These are phyloP conservation scores for Atethmia centrago DNA, from an alignment of 2,888 invertebrate species.

Conservation along the genomic window DNA sequence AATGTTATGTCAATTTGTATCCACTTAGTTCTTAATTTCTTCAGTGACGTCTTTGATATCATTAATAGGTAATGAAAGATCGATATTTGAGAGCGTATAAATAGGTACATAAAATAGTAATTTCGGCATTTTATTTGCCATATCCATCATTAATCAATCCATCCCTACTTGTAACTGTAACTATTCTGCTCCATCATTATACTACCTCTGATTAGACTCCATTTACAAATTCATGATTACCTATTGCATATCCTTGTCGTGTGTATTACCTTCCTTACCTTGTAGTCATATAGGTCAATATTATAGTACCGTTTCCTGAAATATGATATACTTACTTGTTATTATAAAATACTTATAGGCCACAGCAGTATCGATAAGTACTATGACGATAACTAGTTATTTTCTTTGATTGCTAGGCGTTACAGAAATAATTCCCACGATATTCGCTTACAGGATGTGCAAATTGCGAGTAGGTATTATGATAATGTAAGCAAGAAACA, in stretches of 20 bases:
- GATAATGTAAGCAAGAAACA: slow-evolving; percentile 14
- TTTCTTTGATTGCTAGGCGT: slow-evolving; percentile 43
- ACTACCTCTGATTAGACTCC: neutral
- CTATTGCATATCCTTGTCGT: slow-evolving; percentile 4
- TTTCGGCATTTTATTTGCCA: no score
- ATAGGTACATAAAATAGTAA: no score
- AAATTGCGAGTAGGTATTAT: slow-evolving; percentile 35
- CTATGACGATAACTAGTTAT: slow-evolving; percentile 39
- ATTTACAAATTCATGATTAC: slow-evolving; percentile 4
- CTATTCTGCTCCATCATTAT: neutral
- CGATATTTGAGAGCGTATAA: no score
- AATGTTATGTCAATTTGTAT: neutral
- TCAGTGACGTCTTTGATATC: neutral
- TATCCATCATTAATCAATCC: neutral
- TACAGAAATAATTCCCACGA: slow-evolving; percentile 48
- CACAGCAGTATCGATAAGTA: slow-evolving; percentile 28
- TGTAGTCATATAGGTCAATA: slow-evolving; percentile 53
- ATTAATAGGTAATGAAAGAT: neutral
- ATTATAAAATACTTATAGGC: slow-evolving; percentile 45
- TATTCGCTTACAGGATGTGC: slow-evolving; percentile 46
- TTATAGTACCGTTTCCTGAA: slow-evolving; percentile 43
- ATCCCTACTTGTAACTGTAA: neutral
- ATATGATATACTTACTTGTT: slow-evolving; percentile 26
- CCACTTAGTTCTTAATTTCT: neutral
- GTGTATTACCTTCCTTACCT: slow-evolving; percentile 35